These are phyloP conservation scores for Brotula barbata DNA, from an alignment of 2,797 vertebrate species.

Conservation along the genomic window DNA sequence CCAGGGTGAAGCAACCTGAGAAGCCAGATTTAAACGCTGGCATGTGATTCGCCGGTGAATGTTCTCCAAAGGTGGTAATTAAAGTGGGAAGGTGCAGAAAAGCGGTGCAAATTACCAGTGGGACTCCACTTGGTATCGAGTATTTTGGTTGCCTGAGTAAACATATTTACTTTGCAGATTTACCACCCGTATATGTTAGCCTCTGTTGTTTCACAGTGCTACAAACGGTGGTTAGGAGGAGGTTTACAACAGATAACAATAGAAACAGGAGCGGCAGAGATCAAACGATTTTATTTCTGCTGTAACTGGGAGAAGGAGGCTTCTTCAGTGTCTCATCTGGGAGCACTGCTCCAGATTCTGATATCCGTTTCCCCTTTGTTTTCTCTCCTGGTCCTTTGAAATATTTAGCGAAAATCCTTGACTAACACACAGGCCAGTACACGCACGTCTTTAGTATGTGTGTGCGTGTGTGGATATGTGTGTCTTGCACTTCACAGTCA, in stretches of 20 bases:
- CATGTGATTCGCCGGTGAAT: conserved; percentile 20
- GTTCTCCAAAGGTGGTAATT: conserved; percentile 57
- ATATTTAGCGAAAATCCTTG: conserved; percentile 67
- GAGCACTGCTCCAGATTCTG: conserved; percentile 75
- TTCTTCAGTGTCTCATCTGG: conserved; percentile 65
- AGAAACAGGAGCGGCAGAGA: conserved; percentile 61
- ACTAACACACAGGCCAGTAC: conserved; percentile 39
- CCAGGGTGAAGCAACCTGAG: conserved; percentile 2
- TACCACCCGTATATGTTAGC: conserved; percentile 44
- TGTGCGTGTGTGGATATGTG: conserved; percentile 10
- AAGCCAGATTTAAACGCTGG: conserved; percentile 35
- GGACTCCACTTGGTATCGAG: conserved; percentile 54
- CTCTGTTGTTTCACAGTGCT: conserved; percentile 33
- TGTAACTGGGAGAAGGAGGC: conserved; percentile 69
- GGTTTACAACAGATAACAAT: conserved; percentile 65
- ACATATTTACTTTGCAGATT: conserved; percentile 63
- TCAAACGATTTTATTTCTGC: conserved; percentile 76
- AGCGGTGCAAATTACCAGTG: conserved; percentile 66
- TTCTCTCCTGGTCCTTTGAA: conserved; percentile 74
- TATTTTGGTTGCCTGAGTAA: conserved; percentile 65
- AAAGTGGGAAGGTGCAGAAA: conserved; percentile 70
- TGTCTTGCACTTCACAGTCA: conserved; percentile 33
- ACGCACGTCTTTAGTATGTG: conserved; percentile 34
- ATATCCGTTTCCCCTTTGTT: conserved; percentile 75
- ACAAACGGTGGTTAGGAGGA: conserved; percentile 24